A percentile compares a stretch with the other conserved stretches of the same genome.
Evolutionary conservation across 2,113 vertebrate genomes (phyloP).

Genomic region (Cheilinus undulatus): DNA sequence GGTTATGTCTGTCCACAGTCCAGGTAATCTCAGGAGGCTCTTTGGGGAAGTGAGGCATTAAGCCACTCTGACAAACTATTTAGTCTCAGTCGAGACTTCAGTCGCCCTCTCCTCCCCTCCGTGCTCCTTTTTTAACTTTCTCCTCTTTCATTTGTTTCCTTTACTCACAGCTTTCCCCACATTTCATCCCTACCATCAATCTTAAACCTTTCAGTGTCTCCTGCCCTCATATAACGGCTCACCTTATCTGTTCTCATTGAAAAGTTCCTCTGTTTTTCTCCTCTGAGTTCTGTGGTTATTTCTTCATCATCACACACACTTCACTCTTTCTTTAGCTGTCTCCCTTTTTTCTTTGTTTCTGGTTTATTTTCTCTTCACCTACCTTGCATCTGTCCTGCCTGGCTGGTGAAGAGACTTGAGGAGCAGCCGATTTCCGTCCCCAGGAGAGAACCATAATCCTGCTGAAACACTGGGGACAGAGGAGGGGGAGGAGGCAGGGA

Average conservation of each 20-base stretch:
- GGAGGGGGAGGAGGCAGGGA: constrained; percentile 17
- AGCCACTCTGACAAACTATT: constrained; percentile 78
- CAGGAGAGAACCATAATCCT: constrained; percentile 86
- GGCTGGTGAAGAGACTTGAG: constrained; percentile 86
- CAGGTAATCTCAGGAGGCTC: constrained; percentile 78
- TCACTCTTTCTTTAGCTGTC: neutral
- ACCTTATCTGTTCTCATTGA: constrained; percentile 44
- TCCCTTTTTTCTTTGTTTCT: neutral
- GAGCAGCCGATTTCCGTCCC: constrained; percentile 87
- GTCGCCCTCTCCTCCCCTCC: constrained; percentile 39
- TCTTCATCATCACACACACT: neutral
- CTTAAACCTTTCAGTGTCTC: constrained; percentile 34
- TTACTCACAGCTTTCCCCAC: constrained; percentile 20
- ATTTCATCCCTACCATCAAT: constrained; percentile 32
- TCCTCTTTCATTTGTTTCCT: constrained; percentile 46
- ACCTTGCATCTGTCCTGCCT: constrained; percentile 88
- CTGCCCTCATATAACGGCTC: constrained; percentile 41
- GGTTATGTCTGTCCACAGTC: constrained; percentile 76
- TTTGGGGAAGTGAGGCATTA: constrained; percentile 79
- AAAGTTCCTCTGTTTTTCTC: constrained; percentile 3
- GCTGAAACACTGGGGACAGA: constrained; percentile 83
- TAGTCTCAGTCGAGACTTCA: constrained; percentile 75
- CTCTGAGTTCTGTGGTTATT: neutral
- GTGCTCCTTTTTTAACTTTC: constrained; percentile 42
- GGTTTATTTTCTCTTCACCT: constrained; percentile 47